Conservation (phyloP, 2,113 vertebrate species). For the Clarias magur region DNA sequence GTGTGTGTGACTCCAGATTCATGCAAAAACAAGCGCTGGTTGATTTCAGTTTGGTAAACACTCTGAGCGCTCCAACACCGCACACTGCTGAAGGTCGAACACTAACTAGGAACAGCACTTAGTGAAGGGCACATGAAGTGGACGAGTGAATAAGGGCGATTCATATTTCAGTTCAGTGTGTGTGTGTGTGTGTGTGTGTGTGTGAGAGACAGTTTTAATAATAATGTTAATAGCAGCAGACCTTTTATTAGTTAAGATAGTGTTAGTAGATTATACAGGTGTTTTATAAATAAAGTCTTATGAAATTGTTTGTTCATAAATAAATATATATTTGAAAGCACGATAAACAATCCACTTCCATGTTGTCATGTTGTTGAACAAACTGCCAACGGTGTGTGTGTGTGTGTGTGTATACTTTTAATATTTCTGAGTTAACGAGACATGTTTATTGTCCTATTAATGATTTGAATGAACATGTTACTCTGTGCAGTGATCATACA, state of each 20-base stretch:
- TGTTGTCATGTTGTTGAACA: slow-evolving; percentile 81
- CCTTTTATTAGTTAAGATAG: slow-evolving; percentile 75
- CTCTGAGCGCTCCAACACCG: neutral
- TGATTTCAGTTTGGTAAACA: neutral
- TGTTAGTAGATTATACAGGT: slow-evolving; percentile 88
- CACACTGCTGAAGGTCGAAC: neutral
- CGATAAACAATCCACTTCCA: slow-evolving; percentile 81
- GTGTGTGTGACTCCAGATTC: too few species aligned
- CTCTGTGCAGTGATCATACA: neutral
- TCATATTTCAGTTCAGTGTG: neutral
- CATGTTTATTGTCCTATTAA: slow-evolving; percentile 65
- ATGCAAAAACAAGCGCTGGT: too few species aligned
- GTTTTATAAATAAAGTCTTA: slow-evolving; percentile 83
- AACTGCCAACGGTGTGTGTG: slow-evolving; percentile 76
- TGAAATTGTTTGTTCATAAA: slow-evolving; percentile 44
- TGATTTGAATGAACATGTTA: slow-evolving; percentile 38
- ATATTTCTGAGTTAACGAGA: slow-evolving; percentile 82
- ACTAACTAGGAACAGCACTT: neutral
- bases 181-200: neutral
- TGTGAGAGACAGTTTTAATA: neutral
- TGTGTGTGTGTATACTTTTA: slow-evolving; percentile 77
- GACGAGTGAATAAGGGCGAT: neutral
- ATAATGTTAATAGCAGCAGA: slow-evolving; percentile 79
- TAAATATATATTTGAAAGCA: slow-evolving; percentile 80
- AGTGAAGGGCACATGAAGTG: neutral